phyloP scores from a whole-genome alignment of 1,140 invertebrate species.

The Euura saliciscinereae region DNA sequence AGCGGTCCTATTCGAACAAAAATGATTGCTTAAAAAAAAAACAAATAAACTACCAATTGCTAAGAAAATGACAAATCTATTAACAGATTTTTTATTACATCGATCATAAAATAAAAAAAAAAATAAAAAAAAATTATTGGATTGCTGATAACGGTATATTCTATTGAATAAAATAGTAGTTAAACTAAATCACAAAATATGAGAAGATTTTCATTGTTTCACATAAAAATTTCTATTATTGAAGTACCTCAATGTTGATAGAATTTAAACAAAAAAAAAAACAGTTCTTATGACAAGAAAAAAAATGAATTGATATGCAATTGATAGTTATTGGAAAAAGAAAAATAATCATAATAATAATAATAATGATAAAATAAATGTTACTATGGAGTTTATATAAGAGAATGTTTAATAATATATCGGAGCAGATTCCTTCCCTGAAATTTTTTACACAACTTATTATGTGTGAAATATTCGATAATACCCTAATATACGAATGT shows the following conservation, averaged over 20 bases:
- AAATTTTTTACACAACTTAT: constrained; percentile 13
- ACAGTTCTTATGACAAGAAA: constrained; percentile 28
- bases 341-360: constrained; percentile 33
- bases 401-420: constrained; percentile 34
- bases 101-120: neutral
- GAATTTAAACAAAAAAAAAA: neutral
- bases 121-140: neutral
- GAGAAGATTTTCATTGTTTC: constrained; percentile 2
- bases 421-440: constrained; percentile 19
- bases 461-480: neutral
- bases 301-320: constrained; percentile 38
- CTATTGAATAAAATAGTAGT: neutral
- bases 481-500: neutral
- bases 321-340: constrained; percentile 39
- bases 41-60: neutral
- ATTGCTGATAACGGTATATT: neutral
- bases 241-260: constrained; percentile 12
- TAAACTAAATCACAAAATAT: neutral
- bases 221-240: constrained; percentile 3
- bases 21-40: neutral
- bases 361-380: constrained; percentile 49
- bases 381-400: constrained; percentile 45
- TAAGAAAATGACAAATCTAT: constrained; percentile 2
- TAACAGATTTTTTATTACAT: neutral
- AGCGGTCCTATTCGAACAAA: constrained; percentile 5